Conservation (phyloP, 1,140 invertebrate genomes). For the Drosophila guanche region DNA sequence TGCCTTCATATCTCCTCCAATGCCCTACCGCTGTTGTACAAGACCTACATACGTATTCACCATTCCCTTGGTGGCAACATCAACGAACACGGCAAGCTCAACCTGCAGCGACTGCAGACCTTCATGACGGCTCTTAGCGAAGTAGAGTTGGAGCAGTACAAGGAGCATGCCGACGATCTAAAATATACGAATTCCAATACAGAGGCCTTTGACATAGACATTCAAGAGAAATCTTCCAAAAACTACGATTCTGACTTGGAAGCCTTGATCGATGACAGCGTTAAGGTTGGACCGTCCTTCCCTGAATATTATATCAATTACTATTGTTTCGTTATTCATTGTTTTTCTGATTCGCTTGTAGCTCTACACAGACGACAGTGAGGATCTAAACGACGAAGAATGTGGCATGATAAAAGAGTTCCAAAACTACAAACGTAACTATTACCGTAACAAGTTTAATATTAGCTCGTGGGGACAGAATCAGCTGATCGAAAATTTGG, state of each 20-base stretch:
- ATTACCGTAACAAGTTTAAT: slow-evolving; percentile 96
- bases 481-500: slow-evolving; percentile 88
- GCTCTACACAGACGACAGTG: slow-evolving; percentile 62
- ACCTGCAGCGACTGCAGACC: slow-evolving; percentile 93
- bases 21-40: slow-evolving; percentile 93
- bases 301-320: background rate
- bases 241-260: slow-evolving; percentile 80
- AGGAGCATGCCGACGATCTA: slow-evolving; percentile 92
- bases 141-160: slow-evolving; percentile 93
- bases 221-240: slow-evolving; percentile 41
- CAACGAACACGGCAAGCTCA: slow-evolving; percentile 94
- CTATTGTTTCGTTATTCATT: background rate
- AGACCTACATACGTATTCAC: slow-evolving; percentile 93
- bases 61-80: slow-evolving; percentile 95
- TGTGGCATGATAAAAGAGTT: slow-evolving; percentile 87
- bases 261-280: slow-evolving; percentile 64
- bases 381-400: slow-evolving; percentile 85
- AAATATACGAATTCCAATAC: slow-evolving; percentile 93
- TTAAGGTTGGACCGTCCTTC: slow-evolving; percentile 36
- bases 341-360: background rate
- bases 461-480: slow-evolving; percentile 87
- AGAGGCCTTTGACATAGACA: slow-evolving; percentile 74
- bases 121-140: slow-evolving; percentile 91
- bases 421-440: slow-evolving; percentile 93
- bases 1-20: slow-evolving; percentile 96